Percentiles rank a stretch among this genome's conserved stretches.
These are phyloP conservation scores for Solenopsis fugax DNA, from an alignment of 1,140 invertebrate genomes.

Conservation along the genomic window DNA sequence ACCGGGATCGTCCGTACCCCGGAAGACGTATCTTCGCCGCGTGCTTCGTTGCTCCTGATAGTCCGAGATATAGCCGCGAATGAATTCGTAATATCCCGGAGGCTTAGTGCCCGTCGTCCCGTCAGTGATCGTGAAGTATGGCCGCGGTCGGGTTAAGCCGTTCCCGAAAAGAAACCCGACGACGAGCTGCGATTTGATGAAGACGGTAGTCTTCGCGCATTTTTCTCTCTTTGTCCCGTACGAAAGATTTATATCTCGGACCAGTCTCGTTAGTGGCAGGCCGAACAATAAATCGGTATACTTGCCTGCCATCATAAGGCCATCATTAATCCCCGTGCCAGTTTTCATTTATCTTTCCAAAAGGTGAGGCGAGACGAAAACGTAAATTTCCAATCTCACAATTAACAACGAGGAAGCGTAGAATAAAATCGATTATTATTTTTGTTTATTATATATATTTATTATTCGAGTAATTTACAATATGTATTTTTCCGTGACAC, in stretches of 20 bases:
- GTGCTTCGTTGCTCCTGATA: constrained; percentile 41
- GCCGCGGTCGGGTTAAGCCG: constrained; percentile 33
- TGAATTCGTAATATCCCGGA: constrained; percentile 62
- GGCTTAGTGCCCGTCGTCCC: constrained; percentile 39
- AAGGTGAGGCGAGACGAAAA: neutral
- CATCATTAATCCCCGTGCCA: neutral
- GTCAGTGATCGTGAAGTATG: constrained; percentile 30
- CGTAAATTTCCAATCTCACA: neutral
- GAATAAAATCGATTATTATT: neutral
- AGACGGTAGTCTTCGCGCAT: neutral
- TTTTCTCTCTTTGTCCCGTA: neutral
- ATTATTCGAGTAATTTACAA: too few relatives aligned
- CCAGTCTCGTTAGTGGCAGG: neutral
- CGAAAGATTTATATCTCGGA: constrained; percentile 13
- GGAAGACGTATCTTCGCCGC: constrained; percentile 34
- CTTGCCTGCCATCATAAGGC: neutral
- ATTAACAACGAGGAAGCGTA: neutral
- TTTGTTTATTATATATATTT: neutral
- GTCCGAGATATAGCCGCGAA: constrained; percentile 48
- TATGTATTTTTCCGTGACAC: too few relatives aligned
- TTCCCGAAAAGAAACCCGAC: neutral
- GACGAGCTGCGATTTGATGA: constrained; percentile 19
- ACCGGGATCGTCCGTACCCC: constrained; percentile 1
- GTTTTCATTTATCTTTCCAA: neutral
- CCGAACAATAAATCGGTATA: constrained; percentile 6